Base-by-base conservation (phyloP, 2,113 vertebrate genomes). In the Catagonus wagneri region DNA sequence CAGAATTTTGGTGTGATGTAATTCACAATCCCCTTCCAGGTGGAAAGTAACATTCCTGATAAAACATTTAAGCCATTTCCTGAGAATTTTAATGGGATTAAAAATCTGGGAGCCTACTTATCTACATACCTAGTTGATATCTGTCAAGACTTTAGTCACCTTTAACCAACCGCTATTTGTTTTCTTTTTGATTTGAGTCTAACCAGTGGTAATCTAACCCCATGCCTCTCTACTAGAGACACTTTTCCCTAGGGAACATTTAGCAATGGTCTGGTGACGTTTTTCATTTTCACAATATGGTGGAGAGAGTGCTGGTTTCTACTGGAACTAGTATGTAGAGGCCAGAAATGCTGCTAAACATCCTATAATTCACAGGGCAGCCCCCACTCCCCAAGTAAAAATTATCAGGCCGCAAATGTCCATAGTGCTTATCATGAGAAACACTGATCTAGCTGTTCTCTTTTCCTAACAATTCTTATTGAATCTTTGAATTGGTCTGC, bases 41-140 rank as follows among this genome's bases (percentile, higher is more conserved):
- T 10, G 22, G 1, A 3, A 20, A 52, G 69, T 27, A 52, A 4
- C 39, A 29, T 69, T 89, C 6, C 14, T 63, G 20, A 89, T 80
- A 68, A 96, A 94, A 84, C 68, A 25, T 72, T 72, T 60, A 80
- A 83, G 6, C 50, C 36, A 66, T 79, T 74, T 92, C 63, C 32
- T 4, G 14, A 94, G 36, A 52, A 74, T 11, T 88, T 88, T 58
- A 85, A 66, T 39, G 61, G 19, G 71, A 78, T 85, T 84, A 89
- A 90, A 61, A 54, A n/a, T 85, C n/a, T 85, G 14, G 39, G 78
- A 85, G 61, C 7, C 20, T 10, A 75, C 36, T 89, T 17, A 75
- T 25, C 17, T 65, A 56, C 13, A 1, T 71, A 52, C 9, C 29
- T 68, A 92, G 29, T 5, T 60, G 39, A 32, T 89, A 19, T 44